Conservation (phyloP, 2,888 invertebrate species). For the Cosmopolites sordidus region DNA sequence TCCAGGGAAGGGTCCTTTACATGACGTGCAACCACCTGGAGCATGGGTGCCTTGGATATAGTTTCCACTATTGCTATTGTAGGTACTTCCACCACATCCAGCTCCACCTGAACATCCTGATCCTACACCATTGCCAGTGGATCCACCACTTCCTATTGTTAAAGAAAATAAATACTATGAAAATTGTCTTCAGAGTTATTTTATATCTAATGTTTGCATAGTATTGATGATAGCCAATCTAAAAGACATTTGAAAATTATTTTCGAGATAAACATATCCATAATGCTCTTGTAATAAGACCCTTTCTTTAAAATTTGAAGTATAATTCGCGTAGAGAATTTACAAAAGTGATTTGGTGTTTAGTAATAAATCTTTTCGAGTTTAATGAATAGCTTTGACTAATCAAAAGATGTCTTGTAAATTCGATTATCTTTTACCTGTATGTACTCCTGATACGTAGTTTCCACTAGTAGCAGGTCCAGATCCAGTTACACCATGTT, state of each 20-base stretch:
- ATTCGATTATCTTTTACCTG: not conserved
- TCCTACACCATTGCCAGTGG: slow-evolving; percentile 12
- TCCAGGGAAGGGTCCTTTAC: slow-evolving; percentile 33
- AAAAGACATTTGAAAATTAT: not conserved
- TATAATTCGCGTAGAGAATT: too few relatives aligned
- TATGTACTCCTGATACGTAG: not conserved
- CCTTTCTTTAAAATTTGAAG: too few relatives aligned
- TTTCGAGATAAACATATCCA: too few relatives aligned
- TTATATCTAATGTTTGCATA: not conserved
- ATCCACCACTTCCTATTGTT: slow-evolving; percentile 6
- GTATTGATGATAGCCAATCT: not conserved
- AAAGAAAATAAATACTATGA: too few relatives aligned
- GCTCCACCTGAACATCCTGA: slow-evolving; percentile 1
- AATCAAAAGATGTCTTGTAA: too few relatives aligned
- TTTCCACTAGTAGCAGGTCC: slow-evolving; percentile 4
- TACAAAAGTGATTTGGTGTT: too few relatives aligned
- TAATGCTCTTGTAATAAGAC: too few relatives aligned
- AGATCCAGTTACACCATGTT: not conserved
- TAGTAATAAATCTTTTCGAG: too few relatives aligned
- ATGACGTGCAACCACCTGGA: slow-evolving; percentile 20
- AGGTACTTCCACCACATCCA: slow-evolving; percentile 1
- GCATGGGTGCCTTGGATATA: slow-evolving; percentile 1
- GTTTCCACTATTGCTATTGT: not conserved
- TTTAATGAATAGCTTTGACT: too few relatives aligned
- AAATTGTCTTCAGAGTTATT: too few relatives aligned